Evolutionary conservation across 2,113 vertebrate species (phyloP).

Genomic region (Eclectus roratus): DNA sequence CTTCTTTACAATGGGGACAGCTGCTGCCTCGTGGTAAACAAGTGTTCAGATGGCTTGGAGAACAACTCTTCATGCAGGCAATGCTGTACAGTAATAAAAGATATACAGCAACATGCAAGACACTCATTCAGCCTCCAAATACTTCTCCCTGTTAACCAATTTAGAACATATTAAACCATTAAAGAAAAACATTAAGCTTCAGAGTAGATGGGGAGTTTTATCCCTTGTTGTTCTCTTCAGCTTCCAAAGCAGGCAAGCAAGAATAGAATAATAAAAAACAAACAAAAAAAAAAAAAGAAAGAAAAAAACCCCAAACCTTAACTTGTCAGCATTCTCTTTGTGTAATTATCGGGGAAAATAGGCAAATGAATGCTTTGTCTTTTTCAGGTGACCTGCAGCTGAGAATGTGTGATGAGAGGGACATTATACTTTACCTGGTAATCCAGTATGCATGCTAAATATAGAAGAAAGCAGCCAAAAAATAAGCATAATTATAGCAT

Average conservation of each 20-base stretch:
- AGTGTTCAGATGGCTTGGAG: not conserved
- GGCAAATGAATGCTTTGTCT: not conserved
- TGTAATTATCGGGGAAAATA: not conserved
- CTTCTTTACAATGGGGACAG: not conserved
- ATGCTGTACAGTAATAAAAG: not conserved
- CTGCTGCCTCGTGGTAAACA: conserved; percentile 16
- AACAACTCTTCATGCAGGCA: not conserved
- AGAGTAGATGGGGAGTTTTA: not conserved
- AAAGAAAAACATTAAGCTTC: not conserved
- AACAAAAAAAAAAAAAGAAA: not conserved
- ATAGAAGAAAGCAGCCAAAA: not conserved
- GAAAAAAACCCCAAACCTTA: not conserved
- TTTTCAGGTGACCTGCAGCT: not conserved
- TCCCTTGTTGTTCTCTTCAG: not conserved
- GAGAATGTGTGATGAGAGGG: not conserved
- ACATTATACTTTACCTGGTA: not conserved
- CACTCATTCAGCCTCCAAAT: not conserved
- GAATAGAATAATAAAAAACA: not conserved
- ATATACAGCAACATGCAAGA: not conserved
- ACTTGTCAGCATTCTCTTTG: not conserved
- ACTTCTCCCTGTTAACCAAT: not conserved
- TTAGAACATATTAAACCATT: not conserved
- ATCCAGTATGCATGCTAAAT: not conserved
- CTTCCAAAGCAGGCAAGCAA: not conserved
- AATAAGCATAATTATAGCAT: not conserved